Conservation (phyloP, 2,888 invertebrate species). For the Pycnomerus fuliginosus region DNA sequence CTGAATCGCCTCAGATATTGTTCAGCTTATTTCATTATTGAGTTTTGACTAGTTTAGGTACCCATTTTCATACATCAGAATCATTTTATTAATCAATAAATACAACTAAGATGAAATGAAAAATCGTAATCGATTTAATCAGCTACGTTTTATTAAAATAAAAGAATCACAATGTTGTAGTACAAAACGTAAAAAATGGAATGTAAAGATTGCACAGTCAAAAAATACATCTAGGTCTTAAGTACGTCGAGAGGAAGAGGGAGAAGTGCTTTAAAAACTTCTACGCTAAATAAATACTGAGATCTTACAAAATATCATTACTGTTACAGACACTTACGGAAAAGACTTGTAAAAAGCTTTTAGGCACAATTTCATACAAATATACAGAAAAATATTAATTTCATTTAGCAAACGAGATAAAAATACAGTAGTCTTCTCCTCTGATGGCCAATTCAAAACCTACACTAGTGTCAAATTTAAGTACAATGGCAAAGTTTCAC, state of each 20-base stretch:
- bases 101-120: too few relatives aligned
- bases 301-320: slow-evolving; percentile 36
- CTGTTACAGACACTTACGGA: slow-evolving; percentile 27
- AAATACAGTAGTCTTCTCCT: slow-evolving; percentile 36
- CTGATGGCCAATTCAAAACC: slow-evolving; percentile 35
- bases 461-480: slow-evolving; percentile 16
- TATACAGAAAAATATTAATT: slow-evolving; percentile 33
- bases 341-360: slow-evolving; percentile 36
- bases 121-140: too few relatives aligned
- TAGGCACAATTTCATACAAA: slow-evolving; percentile 39
- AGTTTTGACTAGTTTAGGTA: too few relatives aligned
- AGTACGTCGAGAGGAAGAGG: slow-evolving; percentile 29
- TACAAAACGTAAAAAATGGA: slow-evolving; percentile 36
- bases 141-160: too few relatives aligned
- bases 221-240: slow-evolving; percentile 34
- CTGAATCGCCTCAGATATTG: too few relatives aligned
- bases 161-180: slow-evolving; percentile 36
- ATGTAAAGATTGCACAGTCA: slow-evolving; percentile 39
- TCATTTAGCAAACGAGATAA: slow-evolving; percentile 24
- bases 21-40: too few relatives aligned
- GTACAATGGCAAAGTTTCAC: slow-evolving; percentile 21
- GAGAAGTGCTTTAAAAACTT: slow-evolving; percentile 25
- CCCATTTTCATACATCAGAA: too few relatives aligned
- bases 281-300: slow-evolving; percentile 39
- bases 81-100: too few relatives aligned